Base-by-base conservation (phyloP, 2,113 vertebrate genomes). In the Leptosomus discolor region DNA sequence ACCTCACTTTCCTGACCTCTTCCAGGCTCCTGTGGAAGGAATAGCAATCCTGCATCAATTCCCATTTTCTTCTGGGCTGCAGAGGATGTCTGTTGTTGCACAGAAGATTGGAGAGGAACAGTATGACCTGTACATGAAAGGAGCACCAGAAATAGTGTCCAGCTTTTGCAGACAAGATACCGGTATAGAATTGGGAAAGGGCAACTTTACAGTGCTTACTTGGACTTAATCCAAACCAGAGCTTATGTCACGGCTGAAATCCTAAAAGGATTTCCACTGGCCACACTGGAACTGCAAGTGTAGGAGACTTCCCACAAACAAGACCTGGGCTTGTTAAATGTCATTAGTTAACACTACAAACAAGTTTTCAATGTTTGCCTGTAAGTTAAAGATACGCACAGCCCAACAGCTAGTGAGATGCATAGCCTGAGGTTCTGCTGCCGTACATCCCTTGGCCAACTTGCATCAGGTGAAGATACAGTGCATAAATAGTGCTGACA, bases 21-120 rank as follows among this genome's bases (percentile, higher is more conserved):
- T 68, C 18, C 74, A 98, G 98, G 94, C 92, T 63, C 88, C 97
- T 0, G 58, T 97, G 76, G 91, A 96, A 76, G 94, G 96, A 58
- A 95, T 97, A 39, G 27, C 61, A 56, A 77, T 98, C 54, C 68
- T 98, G 73, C 90, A 81, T 17, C 98, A 98, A 80, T 98, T 98
- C 61, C 98, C 98, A 2, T 98, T 98, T 84, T 98, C 97, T 39
- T 98, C 97, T 3, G 86, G 88, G n/a, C 92, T 98, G n/a, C 98
- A 98, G 92, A 97, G 98, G 82, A 98, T 98, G 97, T 97, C 97
- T 7, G 98, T 98, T 80, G 51, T 98, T 4, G 82, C 97, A 13
- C 97, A 93, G 90, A 94, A 97, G 58, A 77, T 58, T 0, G 60
- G 95, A 41, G 93, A 94, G 29, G 63, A 94, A 5, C 82, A 91